A percentile compares a stretch with the other conserved stretches of the same genome.
Evolutionary conservation across 2,113 vertebrate species (phyloP).

Genomic region (Terrapene triunguis): DNA sequence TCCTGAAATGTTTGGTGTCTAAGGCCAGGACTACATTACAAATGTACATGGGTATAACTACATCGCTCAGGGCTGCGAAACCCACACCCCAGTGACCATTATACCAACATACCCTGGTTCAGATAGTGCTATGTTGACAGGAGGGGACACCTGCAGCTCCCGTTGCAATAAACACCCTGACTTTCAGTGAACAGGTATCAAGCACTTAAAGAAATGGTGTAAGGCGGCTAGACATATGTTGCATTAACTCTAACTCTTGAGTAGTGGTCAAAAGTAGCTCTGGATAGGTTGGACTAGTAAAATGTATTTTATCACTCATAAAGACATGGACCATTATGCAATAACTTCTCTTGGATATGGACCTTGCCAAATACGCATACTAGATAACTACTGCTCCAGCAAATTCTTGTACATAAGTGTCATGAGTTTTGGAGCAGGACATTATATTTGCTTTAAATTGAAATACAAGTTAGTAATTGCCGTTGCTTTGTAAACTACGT

Average conservation of each 20-base stretch:
- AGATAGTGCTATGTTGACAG: too few species aligned
- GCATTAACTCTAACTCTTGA: not conserved
- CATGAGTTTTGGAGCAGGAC: too few species aligned
- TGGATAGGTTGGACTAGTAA: not conserved
- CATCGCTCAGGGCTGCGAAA: too few species aligned
- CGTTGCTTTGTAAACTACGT: too few species aligned
- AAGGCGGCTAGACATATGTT: not conserved
- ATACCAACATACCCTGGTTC: too few species aligned
- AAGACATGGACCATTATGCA: too few species aligned
- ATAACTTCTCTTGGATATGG: not conserved
- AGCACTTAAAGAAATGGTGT: not conserved
- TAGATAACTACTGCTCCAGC: not conserved
- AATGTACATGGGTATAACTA: too few species aligned
- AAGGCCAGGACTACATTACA: not conserved
- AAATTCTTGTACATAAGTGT: not conserved
- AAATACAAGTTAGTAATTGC: too few species aligned
- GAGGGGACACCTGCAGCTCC: not conserved
- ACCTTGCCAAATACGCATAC: too few species aligned
- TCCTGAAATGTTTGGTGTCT: not conserved
- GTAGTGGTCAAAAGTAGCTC: not conserved
- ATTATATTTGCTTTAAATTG: too few species aligned
- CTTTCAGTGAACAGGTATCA: not conserved
- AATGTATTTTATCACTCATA: not conserved
- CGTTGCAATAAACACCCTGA: not conserved
- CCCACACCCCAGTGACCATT: too few species aligned